phyloP scores from a whole-genome alignment of 2,888 invertebrate genomes.

The Leptura quadrifasciata region DNA sequence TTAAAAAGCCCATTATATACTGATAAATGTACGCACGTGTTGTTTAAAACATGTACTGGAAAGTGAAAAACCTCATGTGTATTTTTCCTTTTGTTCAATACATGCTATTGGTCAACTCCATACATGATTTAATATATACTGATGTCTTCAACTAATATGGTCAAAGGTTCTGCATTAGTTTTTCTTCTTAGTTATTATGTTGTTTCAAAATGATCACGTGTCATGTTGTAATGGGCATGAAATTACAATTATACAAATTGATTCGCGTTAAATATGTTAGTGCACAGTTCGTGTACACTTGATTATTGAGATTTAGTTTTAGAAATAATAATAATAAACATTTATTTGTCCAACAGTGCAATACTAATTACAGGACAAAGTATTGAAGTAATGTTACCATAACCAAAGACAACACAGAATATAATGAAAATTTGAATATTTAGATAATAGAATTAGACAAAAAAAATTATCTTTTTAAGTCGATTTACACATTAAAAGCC shows the following conservation, averaged over 20 bases:
- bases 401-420: too few species aligned
- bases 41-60: not conserved
- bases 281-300: not conserved
- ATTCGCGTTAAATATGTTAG: not conserved
- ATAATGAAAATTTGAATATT: too few species aligned
- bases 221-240: not conserved
- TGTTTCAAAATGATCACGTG: not conserved
- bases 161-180: not conserved
- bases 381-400: too few species aligned
- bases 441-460: too few species aligned
- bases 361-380: too few species aligned
- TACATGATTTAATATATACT: not conserved
- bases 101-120: not conserved
- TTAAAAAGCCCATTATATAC: not conserved
- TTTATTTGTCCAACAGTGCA: too few species aligned
- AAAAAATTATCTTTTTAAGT: too few species aligned
- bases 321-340: too few species aligned
- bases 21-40: slow-evolving; percentile 1
- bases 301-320: too few species aligned
- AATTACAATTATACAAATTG: not conserved
- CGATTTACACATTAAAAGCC: too few species aligned
- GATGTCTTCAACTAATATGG: not conserved
- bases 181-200: not conserved
- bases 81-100: not conserved
- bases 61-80: slow-evolving; percentile 3